Conservation (phyloP, 2,797 vertebrate genomes). For the Eutrigla gurnardus region DNA sequence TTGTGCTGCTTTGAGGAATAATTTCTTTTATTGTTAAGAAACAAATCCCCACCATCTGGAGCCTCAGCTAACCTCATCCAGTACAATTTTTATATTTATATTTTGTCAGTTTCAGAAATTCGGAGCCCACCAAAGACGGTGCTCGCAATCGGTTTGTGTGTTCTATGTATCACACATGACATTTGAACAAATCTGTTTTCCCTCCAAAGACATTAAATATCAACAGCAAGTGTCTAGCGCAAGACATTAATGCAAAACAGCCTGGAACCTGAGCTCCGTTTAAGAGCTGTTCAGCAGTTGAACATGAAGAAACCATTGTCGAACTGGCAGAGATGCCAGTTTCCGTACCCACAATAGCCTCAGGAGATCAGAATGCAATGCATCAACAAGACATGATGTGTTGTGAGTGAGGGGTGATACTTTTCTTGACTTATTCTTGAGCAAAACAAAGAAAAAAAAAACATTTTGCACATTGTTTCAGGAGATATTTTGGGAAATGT, state of each 20-base stretch:
- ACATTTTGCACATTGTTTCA: slow-evolving; percentile 16
- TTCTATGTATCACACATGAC: neutral
- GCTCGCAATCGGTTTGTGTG: neutral
- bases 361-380: slow-evolving; percentile 7
- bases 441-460: slow-evolving; percentile 6
- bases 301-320: neutral
- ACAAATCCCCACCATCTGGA: neutral
- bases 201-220: neutral
- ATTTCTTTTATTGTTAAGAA: neutral
- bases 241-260: slow-evolving; percentile 1
- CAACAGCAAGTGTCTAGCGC: neutral
- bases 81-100: neutral
- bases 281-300: slow-evolving; percentile 11
- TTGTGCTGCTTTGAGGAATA: neutral
- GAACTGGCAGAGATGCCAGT: slow-evolving; percentile 16
- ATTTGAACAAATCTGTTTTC: neutral
- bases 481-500: slow-evolving; percentile 13
- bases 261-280: neutral
- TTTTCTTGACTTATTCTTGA: slow-evolving; percentile 15
- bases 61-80: slow-evolving; percentile 6
- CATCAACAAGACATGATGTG: slow-evolving; percentile 17
- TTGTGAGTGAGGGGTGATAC: slow-evolving; percentile 15
- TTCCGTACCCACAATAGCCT: slow-evolving; percentile 17
- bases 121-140: neutral
- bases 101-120: slow-evolving; percentile 8